These are phyloP conservation scores for Toxotes chatareus DNA, from an alignment of 2,113 vertebrate genomes.

Conservation along the genomic window DNA sequence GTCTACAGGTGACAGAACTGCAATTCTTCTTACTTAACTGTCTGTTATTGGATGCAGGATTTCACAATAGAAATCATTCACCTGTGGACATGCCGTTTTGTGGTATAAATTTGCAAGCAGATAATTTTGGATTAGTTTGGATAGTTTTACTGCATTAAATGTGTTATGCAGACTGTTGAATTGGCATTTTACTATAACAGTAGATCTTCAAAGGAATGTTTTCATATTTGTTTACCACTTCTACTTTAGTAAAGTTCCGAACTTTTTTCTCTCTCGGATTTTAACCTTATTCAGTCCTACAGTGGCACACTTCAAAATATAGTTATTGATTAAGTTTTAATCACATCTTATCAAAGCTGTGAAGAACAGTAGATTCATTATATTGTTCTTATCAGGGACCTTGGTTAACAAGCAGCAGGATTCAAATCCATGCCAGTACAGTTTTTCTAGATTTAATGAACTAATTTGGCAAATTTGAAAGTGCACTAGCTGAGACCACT, in stretches of 20 bases:
- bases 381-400: background rate
- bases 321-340: background rate
- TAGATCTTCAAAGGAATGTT: background rate
- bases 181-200: background rate
- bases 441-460: background rate
- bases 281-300: background rate
- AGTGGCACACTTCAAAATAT: background rate
- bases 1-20: background rate
- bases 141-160: background rate
- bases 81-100: background rate
- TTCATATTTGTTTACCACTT: background rate
- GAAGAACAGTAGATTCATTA: background rate
- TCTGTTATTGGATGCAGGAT: background rate
- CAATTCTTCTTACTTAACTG: background rate
- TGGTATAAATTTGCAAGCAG: background rate
- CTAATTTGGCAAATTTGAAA: background rate
- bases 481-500: background rate
- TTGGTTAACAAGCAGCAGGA: background rate
- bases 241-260: background rate
- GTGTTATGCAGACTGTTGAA: background rate
- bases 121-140: background rate
- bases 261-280: background rate
- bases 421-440: background rate
- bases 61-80: background rate
- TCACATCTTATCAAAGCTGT: background rate